phyloP scores from a whole-genome alignment of 1,140 invertebrate genomes.

The Drosophila parvula region DNA sequence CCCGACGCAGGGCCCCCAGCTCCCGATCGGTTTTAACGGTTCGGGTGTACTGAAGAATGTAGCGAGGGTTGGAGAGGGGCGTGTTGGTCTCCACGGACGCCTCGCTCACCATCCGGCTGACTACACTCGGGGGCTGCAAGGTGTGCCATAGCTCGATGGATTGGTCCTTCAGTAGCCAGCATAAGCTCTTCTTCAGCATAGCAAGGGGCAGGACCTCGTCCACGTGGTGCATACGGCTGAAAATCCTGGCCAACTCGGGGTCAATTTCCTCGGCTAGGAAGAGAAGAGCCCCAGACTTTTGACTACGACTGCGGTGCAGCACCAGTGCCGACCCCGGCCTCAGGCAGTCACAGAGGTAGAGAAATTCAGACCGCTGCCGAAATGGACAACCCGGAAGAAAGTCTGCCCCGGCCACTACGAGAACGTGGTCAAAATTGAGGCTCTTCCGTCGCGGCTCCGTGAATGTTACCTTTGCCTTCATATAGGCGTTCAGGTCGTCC shows the following conservation, averaged over 20 bases:
- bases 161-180: conserved; percentile 9
- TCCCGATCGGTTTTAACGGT: conserved; percentile 43
- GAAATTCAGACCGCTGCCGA: conserved; percentile 40
- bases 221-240: conserved; percentile 42
- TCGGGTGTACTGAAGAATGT: conserved; percentile 25
- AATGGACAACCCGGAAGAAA: not conserved
- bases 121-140: not conserved
- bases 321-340: conserved; percentile 37
- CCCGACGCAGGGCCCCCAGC: conserved; percentile 17
- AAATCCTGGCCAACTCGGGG: not conserved
- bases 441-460: not conserved
- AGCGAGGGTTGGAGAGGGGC: conserved; percentile 28
- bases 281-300: conserved; percentile 27
- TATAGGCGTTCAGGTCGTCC: conserved; percentile 26
- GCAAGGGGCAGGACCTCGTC: conserved; percentile 37
- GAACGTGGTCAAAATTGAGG: conserved; percentile 27
- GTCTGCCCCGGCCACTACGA: conserved; percentile 40
- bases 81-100: conserved; percentile 15
- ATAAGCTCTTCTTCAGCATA: conserved; percentile 18
- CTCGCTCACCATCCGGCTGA: conserved; percentile 20
- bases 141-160: conserved; percentile 42
- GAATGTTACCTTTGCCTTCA: not conserved
- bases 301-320: conserved; percentile 30
- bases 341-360: conserved; percentile 57
- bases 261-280: conserved; percentile 20